Percentiles rank a stretch among this genome's conserved stretches.
These are phyloP conservation scores for Xyrauchen texanus DNA, from an alignment of 2,113 vertebrate genomes.

Conservation along the genomic window DNA sequence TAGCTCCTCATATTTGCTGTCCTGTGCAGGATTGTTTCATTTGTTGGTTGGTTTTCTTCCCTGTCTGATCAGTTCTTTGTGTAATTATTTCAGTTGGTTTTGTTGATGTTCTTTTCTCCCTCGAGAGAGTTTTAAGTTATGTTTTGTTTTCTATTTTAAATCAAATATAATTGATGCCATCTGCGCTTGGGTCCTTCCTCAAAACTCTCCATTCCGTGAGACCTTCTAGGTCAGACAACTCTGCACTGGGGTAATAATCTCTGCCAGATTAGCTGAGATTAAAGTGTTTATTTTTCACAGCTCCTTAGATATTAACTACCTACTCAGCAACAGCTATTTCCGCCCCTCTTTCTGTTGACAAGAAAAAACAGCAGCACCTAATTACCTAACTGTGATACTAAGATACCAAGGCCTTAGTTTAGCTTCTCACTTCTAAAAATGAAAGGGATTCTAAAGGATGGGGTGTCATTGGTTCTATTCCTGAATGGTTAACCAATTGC, in stretches of 20 bases:
- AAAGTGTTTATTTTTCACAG: slow-evolving; percentile 54
- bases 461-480: background rate
- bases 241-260: slow-evolving; percentile 38
- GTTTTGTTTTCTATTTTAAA: no score
- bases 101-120: no score
- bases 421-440: slow-evolving; percentile 2
- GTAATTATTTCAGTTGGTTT: no score
- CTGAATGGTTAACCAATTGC: slow-evolving; percentile 32
- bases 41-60: no score
- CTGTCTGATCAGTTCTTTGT: no score
- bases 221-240: background rate
- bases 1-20: no score
- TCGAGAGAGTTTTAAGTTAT: no score
- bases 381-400: slow-evolving; percentile 44
- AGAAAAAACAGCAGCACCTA: slow-evolving; percentile 44
- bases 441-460: slow-evolving; percentile 25
- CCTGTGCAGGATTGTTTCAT: no score
- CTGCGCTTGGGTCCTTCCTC: no score
- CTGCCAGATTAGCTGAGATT: slow-evolving; percentile 49
- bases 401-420: slow-evolving; percentile 30
- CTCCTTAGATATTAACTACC: slow-evolving; percentile 45
- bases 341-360: slow-evolving; percentile 47
- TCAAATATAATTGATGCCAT: no score
- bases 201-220: no score
- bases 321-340: slow-evolving; percentile 52